Conservation (phyloP, 2,113 vertebrate genomes). For the Ploceus nigricollis region DNA sequence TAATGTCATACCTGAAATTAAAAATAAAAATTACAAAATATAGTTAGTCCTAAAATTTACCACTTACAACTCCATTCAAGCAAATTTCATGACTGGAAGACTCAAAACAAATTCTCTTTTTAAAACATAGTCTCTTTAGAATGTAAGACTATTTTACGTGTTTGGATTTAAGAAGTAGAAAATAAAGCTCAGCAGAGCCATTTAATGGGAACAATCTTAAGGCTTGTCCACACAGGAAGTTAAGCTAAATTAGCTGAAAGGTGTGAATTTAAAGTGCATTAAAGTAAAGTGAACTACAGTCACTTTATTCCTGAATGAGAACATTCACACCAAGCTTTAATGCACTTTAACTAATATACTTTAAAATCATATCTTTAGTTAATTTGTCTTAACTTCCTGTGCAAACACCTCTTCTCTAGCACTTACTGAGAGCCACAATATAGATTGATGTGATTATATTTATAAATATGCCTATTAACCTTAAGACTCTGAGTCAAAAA, state of each 20-base stretch:
- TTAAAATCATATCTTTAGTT: constrained; percentile 62
- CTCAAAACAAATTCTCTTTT: background rate
- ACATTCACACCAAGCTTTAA: constrained; percentile 59
- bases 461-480: constrained; percentile 56
- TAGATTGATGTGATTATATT: constrained; percentile 51
- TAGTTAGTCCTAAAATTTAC: background rate
- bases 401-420: constrained; percentile 54
- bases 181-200: constrained; percentile 48
- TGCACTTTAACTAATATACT: constrained; percentile 36
- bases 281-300: constrained; percentile 53
- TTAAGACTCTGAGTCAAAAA: constrained; percentile 47
- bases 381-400: constrained; percentile 61
- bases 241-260: constrained; percentile 54
- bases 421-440: constrained; percentile 51
- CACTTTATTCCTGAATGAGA: constrained; percentile 59
- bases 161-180: constrained; percentile 47
- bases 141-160: background rate
- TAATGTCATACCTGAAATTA: background rate
- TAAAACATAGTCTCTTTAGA: background rate
- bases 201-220: constrained; percentile 59
- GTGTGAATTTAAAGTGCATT: constrained; percentile 69
- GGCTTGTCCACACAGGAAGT: constrained; percentile 60
- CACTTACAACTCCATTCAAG: background rate
- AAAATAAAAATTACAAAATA: background rate
- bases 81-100: background rate